Evolutionary conservation across 2,888 invertebrate species (phyloP), one percentile per base, ranked within the genome.

Genomic region (Rhingia rostrata): DNA sequence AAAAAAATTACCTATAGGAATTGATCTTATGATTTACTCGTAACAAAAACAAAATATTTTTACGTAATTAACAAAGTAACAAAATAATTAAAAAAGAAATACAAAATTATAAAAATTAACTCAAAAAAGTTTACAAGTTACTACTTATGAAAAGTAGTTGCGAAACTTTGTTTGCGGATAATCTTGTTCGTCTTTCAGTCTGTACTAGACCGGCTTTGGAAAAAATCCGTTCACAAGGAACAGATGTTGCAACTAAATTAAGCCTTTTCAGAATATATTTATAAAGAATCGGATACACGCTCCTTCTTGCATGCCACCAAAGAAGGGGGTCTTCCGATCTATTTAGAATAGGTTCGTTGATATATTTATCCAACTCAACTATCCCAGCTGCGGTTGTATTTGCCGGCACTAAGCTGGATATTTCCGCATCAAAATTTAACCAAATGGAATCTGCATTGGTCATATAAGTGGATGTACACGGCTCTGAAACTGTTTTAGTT

Each of bases 111-210:
- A n/a, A n/a, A n/a, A n/a, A n/a, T n/a, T n/a, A n/a, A n/a, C n/a
- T n/a, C n/a, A n/a, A n/a, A n/a, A n/a, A n/a, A n/a, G 0, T n/a
- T 51, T 51, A 35, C n/a, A 60, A 6, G 33, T 45, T 61, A n/a
- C 45, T 32, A 41, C 69, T 69, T 47, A 69, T 69, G n/a, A 53
- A 53, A 4, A 47, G 47, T 35, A 56, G 30, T 49, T 72, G 69
- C 4, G 69, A 56, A 9, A 69, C 37, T 69, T 70, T 70, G 7
- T 49, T 56, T 32, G 56, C 2, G 7, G 56, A 60, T 51, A 70
- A 49, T 4, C 2, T 1, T 32, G 14, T 54, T 70, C 58, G 45
- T 39, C 60, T 72, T 3, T 72, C 32, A 5, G 61, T 60, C 33
- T 43, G 53, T 3, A 60, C 14, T 6, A 61, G 43, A 7, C 72